Evolutionary conservation across 2,888 invertebrate genomes (phyloP), one percentile per base, ranked within the genome.

Genomic region (Lithophane socia): DNA sequence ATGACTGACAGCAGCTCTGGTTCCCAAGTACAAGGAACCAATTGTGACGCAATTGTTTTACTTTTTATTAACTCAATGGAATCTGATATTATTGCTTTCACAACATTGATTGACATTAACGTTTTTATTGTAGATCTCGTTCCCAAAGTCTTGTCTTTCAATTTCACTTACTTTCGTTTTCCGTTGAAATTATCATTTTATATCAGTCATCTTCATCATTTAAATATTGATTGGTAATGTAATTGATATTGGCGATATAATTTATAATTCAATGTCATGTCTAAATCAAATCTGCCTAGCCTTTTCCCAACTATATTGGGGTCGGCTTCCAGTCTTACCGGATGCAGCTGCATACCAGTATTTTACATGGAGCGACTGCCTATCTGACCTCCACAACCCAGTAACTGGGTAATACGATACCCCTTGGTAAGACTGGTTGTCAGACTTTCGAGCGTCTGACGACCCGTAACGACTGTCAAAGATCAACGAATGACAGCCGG

Each of bases 1-100:
- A 60, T 67, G 60, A 82, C 24, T 77, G 79, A 77, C 77, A 77
- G 61, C 18, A 82, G 73, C 67, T 75, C 84, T 77, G 71, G 56
- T 87, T 87, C 86, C 63, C 87, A 84, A 78, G 75, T 73, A 67
- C 69, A 56, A 80, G 87, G 82, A 85, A 83, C 79, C 73, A 54
- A 82, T 77, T 80, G 75, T 81, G 81, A 84, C 70, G 84, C 73
- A 77, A 87, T 86, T 85, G 82, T 86, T 84, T 76, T 76, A 87
- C 77, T 87, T 83, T 87, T 88, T 87, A 78, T 78, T 24, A 61
- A 70, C 61, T 61, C 79, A 24, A 80, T 79, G 83, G 81, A 86
- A 88, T 84, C 77, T 60, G 81, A 86, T 88, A 87, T 80, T 76
- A 81, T 75, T 63, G 80, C 87, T 89, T 88, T 89, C 89, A 86